phyloP scores from a whole-genome alignment of 2,113 vertebrate genomes.

The Cyphomyrus discorhynchus region DNA sequence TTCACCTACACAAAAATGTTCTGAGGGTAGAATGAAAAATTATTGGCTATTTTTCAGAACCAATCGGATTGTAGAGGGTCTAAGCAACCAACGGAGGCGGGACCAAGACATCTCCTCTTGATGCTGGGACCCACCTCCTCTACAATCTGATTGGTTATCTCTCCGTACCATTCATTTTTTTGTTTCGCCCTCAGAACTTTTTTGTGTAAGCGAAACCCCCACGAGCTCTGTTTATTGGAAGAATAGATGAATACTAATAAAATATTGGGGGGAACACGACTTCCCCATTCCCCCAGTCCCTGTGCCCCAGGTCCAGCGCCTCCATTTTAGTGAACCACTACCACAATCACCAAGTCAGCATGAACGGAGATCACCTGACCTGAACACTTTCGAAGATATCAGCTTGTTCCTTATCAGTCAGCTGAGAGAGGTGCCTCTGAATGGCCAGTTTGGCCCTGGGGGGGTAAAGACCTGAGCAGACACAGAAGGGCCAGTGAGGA shows the following conservation, averaged over 20 bases:
- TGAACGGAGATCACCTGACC: constrained; percentile 53
- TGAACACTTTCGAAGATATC: constrained; percentile 94
- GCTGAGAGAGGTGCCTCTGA: constrained; percentile 83
- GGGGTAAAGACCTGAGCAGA: constrained; percentile 82
- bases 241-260: background rate
- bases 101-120: background rate
- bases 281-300: background rate
- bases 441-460: constrained; percentile 93
- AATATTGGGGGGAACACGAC: background rate
- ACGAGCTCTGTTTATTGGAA: too few species aligned
- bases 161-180: background rate
- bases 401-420: constrained; percentile 87
- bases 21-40: too few species aligned
- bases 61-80: background rate
- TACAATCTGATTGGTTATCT: background rate
- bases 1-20: too few species aligned
- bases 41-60: background rate
- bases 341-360: background rate
- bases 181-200: too few species aligned
- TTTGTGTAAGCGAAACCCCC: background rate
- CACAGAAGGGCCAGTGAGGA: background rate
- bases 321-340: background rate
- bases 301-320: background rate
- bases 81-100: background rate
- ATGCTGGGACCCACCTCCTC: background rate